Evolutionary conservation across 2,797 vertebrate genomes (phyloP), one percentile per base, ranked within the genome.

Genomic region (Neosilurus hyrtlii): DNA sequence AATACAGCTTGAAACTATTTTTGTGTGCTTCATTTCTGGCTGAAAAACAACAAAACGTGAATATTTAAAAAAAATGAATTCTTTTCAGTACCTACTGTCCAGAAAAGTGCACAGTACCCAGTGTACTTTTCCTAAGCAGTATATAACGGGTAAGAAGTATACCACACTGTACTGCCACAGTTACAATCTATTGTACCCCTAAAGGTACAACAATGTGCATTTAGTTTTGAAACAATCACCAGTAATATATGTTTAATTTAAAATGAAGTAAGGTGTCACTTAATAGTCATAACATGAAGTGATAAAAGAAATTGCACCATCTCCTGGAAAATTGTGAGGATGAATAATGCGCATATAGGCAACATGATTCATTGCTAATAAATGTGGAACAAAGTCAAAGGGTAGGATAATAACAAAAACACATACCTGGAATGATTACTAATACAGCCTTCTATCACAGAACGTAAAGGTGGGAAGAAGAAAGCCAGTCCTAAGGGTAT

Each of bases 401-500:
- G 49, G 22, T 2, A 52, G 52, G 70, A 24, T 71, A 71, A 71
- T 52, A 52, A 11, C 4, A 49, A 24, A 35, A 12, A 59, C 56
- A 59, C 56, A 59, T 75, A 59, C 54, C 54, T 20, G 54, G 56
- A 74, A 57, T 6, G 24, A 74, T 75, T 35, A 74, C 54, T 57
- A 35, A 74, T 57, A 12, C 26, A 75, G 30, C 18, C 57, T 67
- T 8, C 35, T 72, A 61, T 59, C 20, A 72, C 49, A 68, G 62
- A 86, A 20, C 30, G 67, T 26, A 81, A 74, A 79, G 70, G 51
- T 79, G 85, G 35, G 79, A 70, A 70, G 49, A 14, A 37, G 10
- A 51, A 74, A 73, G 12, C 66, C 20, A 67, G 62, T 85, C 83
- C 80, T 24, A 75, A 43, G 83, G 80, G 72, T 81, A 79, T 84